phyloP scores from a whole-genome alignment of 1,140 invertebrate genomes.

The Drosophila oshimai region DNA sequence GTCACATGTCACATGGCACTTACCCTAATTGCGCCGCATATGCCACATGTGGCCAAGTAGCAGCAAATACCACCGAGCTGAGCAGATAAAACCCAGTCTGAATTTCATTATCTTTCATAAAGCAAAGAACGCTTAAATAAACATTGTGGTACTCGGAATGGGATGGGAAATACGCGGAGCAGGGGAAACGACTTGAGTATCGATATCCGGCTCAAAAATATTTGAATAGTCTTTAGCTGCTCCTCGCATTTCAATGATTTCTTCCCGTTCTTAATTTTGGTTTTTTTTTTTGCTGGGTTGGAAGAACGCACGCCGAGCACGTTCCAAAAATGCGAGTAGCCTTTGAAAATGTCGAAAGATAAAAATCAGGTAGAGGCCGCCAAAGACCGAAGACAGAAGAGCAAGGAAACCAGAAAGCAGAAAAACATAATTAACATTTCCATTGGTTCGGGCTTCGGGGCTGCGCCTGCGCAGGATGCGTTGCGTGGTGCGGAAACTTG shows the following conservation, averaged over 20 bases:
- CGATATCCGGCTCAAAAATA: constrained; percentile 68
- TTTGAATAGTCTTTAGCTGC: constrained; percentile 52
- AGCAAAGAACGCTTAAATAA: constrained; percentile 18
- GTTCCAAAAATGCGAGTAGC: constrained; percentile 67
- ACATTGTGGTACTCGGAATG: neutral
- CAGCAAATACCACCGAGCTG: constrained; percentile 5
- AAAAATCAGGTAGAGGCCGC: constrained; percentile 74
- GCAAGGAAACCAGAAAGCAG: constrained; percentile 30
- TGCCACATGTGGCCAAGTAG: constrained; percentile 47
- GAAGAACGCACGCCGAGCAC: constrained; percentile 69
- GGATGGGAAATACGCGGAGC: neutral
- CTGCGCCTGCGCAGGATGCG: constrained; percentile 59
- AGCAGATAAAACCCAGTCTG: constrained; percentile 33
- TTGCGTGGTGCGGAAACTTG: constrained; percentile 67
- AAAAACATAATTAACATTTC: constrained; percentile 71
- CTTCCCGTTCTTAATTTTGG: neutral
- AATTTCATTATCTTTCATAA: constrained; percentile 25
- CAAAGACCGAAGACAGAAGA: constrained; percentile 19
- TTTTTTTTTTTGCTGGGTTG: constrained; percentile 10
- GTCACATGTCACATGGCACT: constrained; percentile 69
- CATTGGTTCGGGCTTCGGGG: constrained; percentile 13
- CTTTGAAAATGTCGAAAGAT: constrained; percentile 65
- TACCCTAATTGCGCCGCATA: constrained; percentile 51
- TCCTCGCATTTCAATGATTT: constrained; percentile 50
- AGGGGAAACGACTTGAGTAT: constrained; percentile 48